These are phyloP conservation scores for Xenops minutus DNA, from an alignment of 2,797 vertebrate genomes.

Conservation along the genomic window DNA sequence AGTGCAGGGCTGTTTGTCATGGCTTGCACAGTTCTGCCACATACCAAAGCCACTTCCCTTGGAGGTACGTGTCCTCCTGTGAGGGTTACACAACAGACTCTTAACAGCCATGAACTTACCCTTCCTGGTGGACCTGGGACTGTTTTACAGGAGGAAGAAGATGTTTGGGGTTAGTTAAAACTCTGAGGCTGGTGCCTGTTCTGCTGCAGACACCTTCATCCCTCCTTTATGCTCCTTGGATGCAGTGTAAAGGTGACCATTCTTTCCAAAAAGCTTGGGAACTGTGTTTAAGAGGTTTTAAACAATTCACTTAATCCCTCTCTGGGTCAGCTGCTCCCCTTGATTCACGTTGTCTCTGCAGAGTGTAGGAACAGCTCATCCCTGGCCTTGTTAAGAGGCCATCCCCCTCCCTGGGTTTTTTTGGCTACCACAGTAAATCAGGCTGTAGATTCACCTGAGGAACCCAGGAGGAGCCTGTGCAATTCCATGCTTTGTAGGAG, in stretches of 20 bases:
- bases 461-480: background rate
- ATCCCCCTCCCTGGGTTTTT: background rate
- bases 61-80: background rate
- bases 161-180: background rate
- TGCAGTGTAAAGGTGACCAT: accelerated
- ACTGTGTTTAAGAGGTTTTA: background rate
- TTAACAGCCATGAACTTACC: background rate
- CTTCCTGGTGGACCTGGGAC: background rate
- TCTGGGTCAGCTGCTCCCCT: background rate
- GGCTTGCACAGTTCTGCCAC: background rate
- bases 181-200: background rate
- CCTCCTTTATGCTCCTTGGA: accelerated
- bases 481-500: background rate
- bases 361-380: background rate
- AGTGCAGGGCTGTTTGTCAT: background rate
- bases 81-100: background rate
- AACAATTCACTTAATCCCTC: background rate
- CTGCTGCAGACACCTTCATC: background rate
- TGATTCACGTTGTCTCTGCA: background rate
- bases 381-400: accelerated
- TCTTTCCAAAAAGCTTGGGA: background rate
- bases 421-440: background rate
- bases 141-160: background rate
- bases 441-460: background rate
- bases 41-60: background rate